Evolutionary conservation across 2,113 vertebrate species (phyloP).

Genomic region (Alexandromys fortis): DNA sequence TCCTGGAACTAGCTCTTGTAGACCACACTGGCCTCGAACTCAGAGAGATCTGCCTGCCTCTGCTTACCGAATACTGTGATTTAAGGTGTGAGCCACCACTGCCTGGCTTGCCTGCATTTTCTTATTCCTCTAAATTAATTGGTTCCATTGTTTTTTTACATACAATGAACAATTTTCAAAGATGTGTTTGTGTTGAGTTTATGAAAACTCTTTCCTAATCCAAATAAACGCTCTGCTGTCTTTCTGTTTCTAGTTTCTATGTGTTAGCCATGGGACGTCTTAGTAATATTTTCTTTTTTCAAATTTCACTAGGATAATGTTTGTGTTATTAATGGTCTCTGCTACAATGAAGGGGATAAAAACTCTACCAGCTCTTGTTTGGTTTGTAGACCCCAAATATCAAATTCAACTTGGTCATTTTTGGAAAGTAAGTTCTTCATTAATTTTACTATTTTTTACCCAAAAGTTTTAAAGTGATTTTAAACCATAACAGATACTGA

Average conservation of each 20-base stretch:
- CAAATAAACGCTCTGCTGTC: neutral
- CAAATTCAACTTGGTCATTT: constrained; percentile 91
- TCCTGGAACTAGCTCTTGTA: too few species aligned
- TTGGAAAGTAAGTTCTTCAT: constrained; percentile 89
- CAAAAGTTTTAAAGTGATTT: neutral
- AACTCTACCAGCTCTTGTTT: constrained; percentile 90
- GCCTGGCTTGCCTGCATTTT: neutral
- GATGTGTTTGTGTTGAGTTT: neutral
- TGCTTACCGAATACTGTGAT: too few species aligned
- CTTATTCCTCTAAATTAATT: neutral
- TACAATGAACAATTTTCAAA: neutral
- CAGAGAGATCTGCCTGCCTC: too few species aligned
- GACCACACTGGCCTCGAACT: too few species aligned
- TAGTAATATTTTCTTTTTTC: neutral
- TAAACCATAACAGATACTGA: neutral
- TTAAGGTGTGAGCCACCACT: too few species aligned
- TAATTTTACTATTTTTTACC: neutral
- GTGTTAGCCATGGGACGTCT: neutral
- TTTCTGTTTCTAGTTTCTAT: neutral
- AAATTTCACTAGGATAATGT: constrained; percentile 89
- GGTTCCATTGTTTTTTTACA: neutral
- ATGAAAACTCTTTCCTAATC: neutral
- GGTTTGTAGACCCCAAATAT: constrained; percentile 89
- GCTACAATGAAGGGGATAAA: constrained; percentile 89
- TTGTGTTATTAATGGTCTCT: constrained; percentile 91